phyloP scores from a whole-genome alignment of 2,797 vertebrate genomes.

The Chaetodon trifasciatus region DNA sequence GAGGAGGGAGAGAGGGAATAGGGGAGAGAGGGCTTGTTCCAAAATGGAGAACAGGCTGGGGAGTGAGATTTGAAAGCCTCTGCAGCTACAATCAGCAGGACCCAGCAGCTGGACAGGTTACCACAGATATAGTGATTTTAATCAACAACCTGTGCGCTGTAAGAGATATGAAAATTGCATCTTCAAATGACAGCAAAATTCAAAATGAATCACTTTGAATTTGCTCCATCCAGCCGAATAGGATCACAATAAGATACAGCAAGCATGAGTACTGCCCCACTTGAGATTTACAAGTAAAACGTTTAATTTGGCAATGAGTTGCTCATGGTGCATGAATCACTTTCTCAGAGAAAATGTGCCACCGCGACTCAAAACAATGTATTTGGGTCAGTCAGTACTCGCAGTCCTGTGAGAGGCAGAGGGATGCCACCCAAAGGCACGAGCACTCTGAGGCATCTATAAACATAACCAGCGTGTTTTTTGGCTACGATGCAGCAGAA shows the following conservation, averaged over 20 bases:
- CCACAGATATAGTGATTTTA: conserved; percentile 11
- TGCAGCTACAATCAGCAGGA: conserved; percentile 20
- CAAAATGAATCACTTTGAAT: conserved; percentile 9
- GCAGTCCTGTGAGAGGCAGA: conserved; percentile 61
- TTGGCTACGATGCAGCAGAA: conserved; percentile 36
- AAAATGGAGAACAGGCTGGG: conserved; percentile 15
- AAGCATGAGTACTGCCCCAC: conserved; percentile 22
- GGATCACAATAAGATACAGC: conserved; percentile 16
- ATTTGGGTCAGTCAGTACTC: conserved; percentile 75
- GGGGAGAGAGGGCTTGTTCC: conserved; percentile 19
- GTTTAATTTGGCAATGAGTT: conserved; percentile 52
- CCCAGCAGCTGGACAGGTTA: conserved; percentile 33
- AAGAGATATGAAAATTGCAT: background rate
- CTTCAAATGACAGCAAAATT: background rate
- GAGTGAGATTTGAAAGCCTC: conserved; percentile 36
- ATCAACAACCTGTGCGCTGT: conserved; percentile 15
- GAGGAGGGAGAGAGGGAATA: conserved; percentile 18
- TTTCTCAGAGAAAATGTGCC: conserved; percentile 65
- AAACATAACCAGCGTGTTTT: conserved; percentile 48
- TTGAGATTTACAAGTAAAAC: conserved; percentile 46
- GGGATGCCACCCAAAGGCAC: conserved; percentile 69
- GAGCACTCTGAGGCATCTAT: conserved; percentile 23
- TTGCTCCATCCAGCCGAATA: background rate
- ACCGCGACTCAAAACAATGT: conserved; percentile 67
- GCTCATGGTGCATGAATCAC: conserved; percentile 49